Conservation (phyloP, 2,113 vertebrate genomes). For the Junco hyemalis region DNA sequence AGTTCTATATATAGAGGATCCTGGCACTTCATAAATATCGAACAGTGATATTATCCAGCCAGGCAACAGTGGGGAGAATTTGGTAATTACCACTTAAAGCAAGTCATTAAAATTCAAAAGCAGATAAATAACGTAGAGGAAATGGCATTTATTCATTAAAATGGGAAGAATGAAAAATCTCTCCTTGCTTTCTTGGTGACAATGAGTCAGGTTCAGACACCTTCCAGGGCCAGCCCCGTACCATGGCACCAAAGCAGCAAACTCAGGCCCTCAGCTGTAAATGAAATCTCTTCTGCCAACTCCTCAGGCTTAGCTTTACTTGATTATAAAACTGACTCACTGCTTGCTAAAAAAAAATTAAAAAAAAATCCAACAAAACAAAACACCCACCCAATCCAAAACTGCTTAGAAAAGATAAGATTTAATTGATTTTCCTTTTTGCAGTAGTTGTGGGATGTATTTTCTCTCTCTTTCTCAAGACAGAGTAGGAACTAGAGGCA, state of each 20-base stretch:
- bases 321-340: background rate
- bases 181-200: constrained; percentile 1
- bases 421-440: background rate
- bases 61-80: constrained; percentile 41
- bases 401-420: background rate
- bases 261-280: background rate
- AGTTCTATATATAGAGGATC: constrained; percentile 67
- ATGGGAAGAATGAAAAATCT: constrained; percentile 23
- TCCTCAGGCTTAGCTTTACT: background rate
- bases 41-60: constrained; percentile 45
- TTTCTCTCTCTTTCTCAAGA: background rate
- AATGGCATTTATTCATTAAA: constrained; percentile 59
- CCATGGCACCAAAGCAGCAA: background rate
- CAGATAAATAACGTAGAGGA: constrained; percentile 40
- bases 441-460: background rate
- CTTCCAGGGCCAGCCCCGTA: background rate
- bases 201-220: background rate
- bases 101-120: constrained; percentile 67
- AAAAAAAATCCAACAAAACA: background rate
- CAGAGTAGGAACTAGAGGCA: background rate
- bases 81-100: constrained; percentile 61
- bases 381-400: background rate
- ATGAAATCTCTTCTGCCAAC: background rate
- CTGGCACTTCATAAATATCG: constrained; percentile 67
- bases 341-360: background rate